Evolutionary conservation across 2,888 invertebrate genomes (phyloP), one percentile per base, ranked within the genome.

Genomic region (Mythimna vitellina): DNA sequence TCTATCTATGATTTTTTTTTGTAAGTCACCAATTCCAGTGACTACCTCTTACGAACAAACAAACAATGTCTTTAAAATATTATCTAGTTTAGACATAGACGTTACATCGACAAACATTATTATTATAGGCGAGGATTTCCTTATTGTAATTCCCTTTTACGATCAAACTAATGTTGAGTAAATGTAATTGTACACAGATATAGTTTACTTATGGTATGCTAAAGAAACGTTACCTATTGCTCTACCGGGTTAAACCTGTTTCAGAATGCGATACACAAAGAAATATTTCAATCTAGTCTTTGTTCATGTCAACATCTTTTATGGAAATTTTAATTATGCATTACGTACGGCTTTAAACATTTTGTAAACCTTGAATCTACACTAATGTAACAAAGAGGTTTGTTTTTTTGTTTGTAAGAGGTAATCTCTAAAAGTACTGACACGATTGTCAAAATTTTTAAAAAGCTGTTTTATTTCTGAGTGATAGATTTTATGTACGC

Each of bases 181-280:
- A 12, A 42, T 60, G 20, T 20, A 51, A n/a, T 49, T 68, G 32
- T 65, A 17, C 49, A 51, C n/a, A 38, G 29, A 14, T 58, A 53
- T 46, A n/a, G 38, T 63, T 46, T 20, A 32, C 38, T 20, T 53
- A 49, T 32, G 38, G 51, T 49, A 56, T 46, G 56, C n/a, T 61
- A 64, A 32, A 58, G 12, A 62, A 10, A 70, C 60, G 22, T 20
- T 46, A 46, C 46, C 56, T 9, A 65, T 22, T 54, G 3, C 53
- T 57, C 61, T 71, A 71, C 81, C 66, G 51, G 56, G 56, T 69
- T 29, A 42, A 65, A 76, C 72, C 49, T 22, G 66, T 77, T 77
- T 67, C 29, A 53, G 10, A 64, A 56, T 61, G 22, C 38, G 32
- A 20, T 25, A 0, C 14, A 32, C 8, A 42, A 54, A 53, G 25